Base-by-base conservation (phyloP, 2,797 vertebrate genomes). In the Gymnothorax reevesii region DNA sequence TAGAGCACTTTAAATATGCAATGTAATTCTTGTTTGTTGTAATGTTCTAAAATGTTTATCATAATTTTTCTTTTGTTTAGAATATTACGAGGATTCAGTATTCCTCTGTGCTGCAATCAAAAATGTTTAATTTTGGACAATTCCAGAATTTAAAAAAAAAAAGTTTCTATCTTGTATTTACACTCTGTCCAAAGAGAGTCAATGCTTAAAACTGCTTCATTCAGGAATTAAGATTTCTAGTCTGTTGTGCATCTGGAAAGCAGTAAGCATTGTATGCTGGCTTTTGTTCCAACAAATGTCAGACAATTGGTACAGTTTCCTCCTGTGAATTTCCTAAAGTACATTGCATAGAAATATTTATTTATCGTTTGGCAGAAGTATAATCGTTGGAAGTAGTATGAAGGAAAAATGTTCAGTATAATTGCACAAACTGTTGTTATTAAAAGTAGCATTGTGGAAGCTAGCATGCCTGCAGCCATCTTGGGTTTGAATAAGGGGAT, bases 91-190 rank as follows among this genome's bases (percentile, higher is more conserved):
- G 54, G 22, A 42, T 49, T 9, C n/a, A 10, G 33, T 49, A 77
- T 33, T 57, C 10, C 20, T 54, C 42, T 80, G 64, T 54, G 54
- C 33, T 54, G 54, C 54, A 54, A 49, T 3, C 59, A 52, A 64
- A 42, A 57, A 20, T 86, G 57, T 86, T n/a, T 82, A 52, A 10
- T 86, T 83, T 73, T 73, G n/a, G 52, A 55, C 83, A 12, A 25
- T 83, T n/a, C 82, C 60, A 62, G 60, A 83, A 71, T 27, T 27
- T 1, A 42, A 66, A 57, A 82, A 13, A n/a, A 33, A 57, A 20
- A 6, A 66, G 85, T 12, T 82, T 86, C 49, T 12, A 0, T 73
- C 69, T 25, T 27, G 27, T 73, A 73, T 73, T 73, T 77, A 20
- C 52, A 49, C 52, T 49, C 15, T 20, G 73, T 49, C 33, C 52